Percentiles rank a stretch among this genome's conserved stretches.
These are phyloP conservation scores for Ascaphus truei DNA, from an alignment of 2,113 vertebrate genomes.

Conservation along the genomic window DNA sequence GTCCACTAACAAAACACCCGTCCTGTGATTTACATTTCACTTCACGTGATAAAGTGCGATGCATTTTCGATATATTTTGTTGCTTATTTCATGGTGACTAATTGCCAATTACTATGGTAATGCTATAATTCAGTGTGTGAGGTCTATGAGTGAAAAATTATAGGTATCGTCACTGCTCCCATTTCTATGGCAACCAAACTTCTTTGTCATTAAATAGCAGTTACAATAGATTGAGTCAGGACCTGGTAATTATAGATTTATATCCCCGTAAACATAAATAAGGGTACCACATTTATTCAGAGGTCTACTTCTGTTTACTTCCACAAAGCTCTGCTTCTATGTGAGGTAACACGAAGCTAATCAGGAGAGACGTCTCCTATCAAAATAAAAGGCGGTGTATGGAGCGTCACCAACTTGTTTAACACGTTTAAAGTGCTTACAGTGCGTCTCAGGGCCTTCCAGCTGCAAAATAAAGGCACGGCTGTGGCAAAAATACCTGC, in stretches of 20 bases:
- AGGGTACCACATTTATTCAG: constrained; percentile 71
- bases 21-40: constrained; percentile 36
- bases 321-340: constrained; percentile 14
- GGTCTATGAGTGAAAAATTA: constrained; percentile 70
- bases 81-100: constrained; percentile 77
- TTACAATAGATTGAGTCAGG: constrained; percentile 57
- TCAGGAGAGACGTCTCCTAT: constrained; percentile 59
- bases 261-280: constrained; percentile 72
- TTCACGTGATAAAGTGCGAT: constrained; percentile 65
- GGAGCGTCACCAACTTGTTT: constrained; percentile 26
- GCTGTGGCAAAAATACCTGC: too few species aligned
- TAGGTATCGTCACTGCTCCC: constrained; percentile 69
- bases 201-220: constrained; percentile 77
- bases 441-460: too few species aligned
- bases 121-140: constrained; percentile 70
- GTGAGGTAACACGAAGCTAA: constrained; percentile 59
- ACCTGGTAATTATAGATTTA: constrained; percentile 77
- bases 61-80: constrained; percentile 67
- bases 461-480: too few species aligned
- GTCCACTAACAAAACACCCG: neutral
- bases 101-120: constrained; percentile 81
- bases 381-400: constrained; percentile 26
- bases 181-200: constrained; percentile 83
- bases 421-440: too few species aligned
- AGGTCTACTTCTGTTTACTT: constrained; percentile 67